Evolutionary conservation across 2,888 invertebrate species (phyloP).

Genomic region (Phasia obesa): DNA sequence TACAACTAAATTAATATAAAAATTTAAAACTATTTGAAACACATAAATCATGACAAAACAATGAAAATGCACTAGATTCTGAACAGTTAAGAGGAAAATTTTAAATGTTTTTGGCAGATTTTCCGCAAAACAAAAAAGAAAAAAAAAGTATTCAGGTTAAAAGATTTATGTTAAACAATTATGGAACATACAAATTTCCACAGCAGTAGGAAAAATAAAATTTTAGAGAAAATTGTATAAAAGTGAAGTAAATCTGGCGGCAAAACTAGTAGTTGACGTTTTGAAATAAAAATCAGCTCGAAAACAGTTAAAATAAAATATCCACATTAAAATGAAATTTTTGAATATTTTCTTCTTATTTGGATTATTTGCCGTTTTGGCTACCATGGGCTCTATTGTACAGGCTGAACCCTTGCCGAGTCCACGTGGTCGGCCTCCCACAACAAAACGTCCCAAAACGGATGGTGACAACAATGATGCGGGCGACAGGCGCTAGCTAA

Average conservation of each 20-base stretch:
- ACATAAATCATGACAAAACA: conserved; percentile 57
- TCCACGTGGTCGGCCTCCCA: conserved; percentile 78
- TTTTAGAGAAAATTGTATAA: conserved; percentile 41
- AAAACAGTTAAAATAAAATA: background rate
- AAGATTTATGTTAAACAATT: conserved; percentile 68
- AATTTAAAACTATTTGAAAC: conserved; percentile 64
- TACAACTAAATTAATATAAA: conserved; percentile 78
- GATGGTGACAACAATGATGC: conserved; percentile 74
- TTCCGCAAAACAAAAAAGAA: conserved; percentile 32
- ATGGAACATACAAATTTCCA: conserved; percentile 20
- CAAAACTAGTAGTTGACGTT: conserved; percentile 9
- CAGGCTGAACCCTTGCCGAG: conserved; percentile 77
- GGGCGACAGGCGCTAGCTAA: conserved; percentile 76
- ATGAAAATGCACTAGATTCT: conserved; percentile 51
- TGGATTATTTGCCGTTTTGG: conserved; percentile 77
- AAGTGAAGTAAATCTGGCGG: background rate
- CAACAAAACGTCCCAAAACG: conserved; percentile 76
- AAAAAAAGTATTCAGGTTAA: conserved; percentile 6
- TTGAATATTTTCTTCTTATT: conserved; percentile 77
- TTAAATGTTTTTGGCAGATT: conserved; percentile 68
- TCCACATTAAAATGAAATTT: conserved; percentile 77
- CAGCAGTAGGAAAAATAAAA: background rate
- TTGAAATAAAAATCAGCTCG: conserved; percentile 1
- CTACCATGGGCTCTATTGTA: conserved; percentile 75
- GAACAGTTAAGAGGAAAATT: conserved; percentile 32